A percentile compares a stretch with the other conserved stretches of the same genome.
phyloP scores from a whole-genome alignment of 1,140 invertebrate species.

The Cydia strobilella region DNA sequence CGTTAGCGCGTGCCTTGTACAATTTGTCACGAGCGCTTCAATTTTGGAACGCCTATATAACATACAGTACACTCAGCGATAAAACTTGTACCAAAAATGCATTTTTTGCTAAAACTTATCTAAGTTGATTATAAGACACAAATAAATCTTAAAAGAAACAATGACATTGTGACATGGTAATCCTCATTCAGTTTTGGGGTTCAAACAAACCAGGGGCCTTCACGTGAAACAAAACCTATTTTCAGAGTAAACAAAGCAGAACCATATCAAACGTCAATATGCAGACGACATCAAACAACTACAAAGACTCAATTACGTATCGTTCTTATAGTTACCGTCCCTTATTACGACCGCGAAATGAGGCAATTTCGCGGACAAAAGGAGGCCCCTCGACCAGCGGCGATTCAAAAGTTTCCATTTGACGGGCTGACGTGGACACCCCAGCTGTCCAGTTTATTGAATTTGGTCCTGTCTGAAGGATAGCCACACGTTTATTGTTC shows the following conservation, averaged over 20 bases:
- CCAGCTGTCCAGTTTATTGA: constrained; percentile 71
- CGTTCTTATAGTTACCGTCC: constrained; percentile 69
- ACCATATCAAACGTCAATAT: constrained; percentile 49
- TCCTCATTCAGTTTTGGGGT: not conserved
- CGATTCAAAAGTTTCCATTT: constrained; percentile 72
- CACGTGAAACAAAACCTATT: constrained; percentile 36
- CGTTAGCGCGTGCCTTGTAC: too few species aligned
- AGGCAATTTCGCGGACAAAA: constrained; percentile 76
- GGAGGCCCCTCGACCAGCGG: constrained; percentile 60
- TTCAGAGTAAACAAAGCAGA: constrained; percentile 49
- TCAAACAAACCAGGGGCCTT: not conserved
- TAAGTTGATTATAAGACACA: too few species aligned
- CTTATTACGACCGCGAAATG: constrained; percentile 70
- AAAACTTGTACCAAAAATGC: too few species aligned
- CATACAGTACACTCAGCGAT: too few species aligned
- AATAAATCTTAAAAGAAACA: too few species aligned
- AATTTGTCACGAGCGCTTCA: too few species aligned
- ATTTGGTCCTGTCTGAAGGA: constrained; percentile 60
- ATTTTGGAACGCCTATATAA: too few species aligned
- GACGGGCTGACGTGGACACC: constrained; percentile 49
- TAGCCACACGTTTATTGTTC: constrained; percentile 73
- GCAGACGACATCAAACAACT: constrained; percentile 67
- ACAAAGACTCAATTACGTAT: constrained; percentile 68
- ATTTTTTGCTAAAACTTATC: too few species aligned
- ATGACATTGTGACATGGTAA: constrained; percentile 9